phyloP scores from a whole-genome alignment of 2,113 vertebrate species.

The Burhinus oedicnemus region DNA sequence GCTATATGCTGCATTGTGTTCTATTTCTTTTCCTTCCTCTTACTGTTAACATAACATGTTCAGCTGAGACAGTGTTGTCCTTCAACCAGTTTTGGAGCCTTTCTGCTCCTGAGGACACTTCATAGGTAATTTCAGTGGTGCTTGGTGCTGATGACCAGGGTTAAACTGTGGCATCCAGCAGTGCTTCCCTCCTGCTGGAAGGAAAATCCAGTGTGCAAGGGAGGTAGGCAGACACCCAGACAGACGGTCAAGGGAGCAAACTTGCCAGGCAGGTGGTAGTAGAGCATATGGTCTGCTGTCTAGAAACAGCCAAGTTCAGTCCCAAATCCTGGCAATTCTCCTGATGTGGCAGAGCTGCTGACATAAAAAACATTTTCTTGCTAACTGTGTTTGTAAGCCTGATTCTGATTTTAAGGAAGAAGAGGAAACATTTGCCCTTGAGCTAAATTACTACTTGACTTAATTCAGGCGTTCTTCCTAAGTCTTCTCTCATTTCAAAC shows the following conservation, averaged over 20 bases:
- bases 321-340: neutral
- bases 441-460: neutral
- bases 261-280: neutral
- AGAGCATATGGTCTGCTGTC: neutral
- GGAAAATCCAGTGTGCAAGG: neutral
- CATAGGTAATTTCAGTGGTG: neutral
- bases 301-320: neutral
- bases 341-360: neutral
- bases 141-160: fast-evolving
- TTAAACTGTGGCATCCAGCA: no score
- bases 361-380: neutral
- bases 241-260: neutral
- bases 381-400: neutral
- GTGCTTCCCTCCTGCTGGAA: fast-evolving
- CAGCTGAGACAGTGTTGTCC: fast-evolving
- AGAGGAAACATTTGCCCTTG: neutral
- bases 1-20: neutral
- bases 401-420: neutral
- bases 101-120: neutral
- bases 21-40: neutral
- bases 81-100: neutral
- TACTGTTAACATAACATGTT: fast-evolving
- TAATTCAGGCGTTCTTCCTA: neutral
- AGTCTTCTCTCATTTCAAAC: neutral
- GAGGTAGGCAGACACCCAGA: neutral